A percentile compares a stretch with the other conserved stretches of the same genome.
Evolutionary conservation across 2,113 vertebrate genomes (phyloP).

Genomic region (Oreochromis spilurus): DNA sequence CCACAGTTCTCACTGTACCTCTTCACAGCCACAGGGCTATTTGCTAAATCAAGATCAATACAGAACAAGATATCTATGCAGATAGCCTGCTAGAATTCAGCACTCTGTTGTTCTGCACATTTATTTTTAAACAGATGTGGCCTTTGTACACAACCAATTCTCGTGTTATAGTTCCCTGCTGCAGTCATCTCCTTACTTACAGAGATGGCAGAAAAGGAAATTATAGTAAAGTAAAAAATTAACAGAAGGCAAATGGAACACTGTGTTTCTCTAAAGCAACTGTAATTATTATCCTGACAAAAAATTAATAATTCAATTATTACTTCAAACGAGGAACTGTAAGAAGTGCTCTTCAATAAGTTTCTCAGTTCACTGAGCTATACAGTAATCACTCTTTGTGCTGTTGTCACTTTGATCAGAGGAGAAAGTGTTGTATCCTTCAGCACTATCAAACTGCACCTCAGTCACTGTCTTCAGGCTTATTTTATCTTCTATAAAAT

Average conservation of each 20-base stretch:
- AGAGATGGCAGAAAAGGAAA: neutral
- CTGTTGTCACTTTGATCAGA: neutral
- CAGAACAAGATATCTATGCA: constrained; percentile 50
- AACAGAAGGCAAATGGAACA: neutral
- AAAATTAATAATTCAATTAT: neutral
- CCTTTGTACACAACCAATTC: neutral
- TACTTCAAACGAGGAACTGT: neutral
- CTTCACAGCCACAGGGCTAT: constrained; percentile 15
- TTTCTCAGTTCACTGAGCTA: neutral
- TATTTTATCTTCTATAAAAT: neutral
- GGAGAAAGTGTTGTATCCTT: neutral
- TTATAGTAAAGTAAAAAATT: neutral
- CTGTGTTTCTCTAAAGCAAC: neutral
- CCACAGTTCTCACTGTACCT: constrained; percentile 1
- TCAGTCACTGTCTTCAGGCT: neutral
- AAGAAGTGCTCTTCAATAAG: neutral
- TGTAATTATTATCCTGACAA: neutral
- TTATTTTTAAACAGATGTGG: constrained; percentile 12
- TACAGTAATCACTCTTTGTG: neutral
- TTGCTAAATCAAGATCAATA: constrained; percentile 67
- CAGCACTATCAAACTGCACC: neutral
- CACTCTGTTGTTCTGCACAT: constrained; percentile 27
- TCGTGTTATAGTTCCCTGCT: neutral
- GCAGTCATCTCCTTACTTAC: neutral
- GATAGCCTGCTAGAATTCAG: constrained; percentile 23